phyloP scores from a whole-genome alignment of 1,140 invertebrate genomes.

The Bombus consobrinus region DNA sequence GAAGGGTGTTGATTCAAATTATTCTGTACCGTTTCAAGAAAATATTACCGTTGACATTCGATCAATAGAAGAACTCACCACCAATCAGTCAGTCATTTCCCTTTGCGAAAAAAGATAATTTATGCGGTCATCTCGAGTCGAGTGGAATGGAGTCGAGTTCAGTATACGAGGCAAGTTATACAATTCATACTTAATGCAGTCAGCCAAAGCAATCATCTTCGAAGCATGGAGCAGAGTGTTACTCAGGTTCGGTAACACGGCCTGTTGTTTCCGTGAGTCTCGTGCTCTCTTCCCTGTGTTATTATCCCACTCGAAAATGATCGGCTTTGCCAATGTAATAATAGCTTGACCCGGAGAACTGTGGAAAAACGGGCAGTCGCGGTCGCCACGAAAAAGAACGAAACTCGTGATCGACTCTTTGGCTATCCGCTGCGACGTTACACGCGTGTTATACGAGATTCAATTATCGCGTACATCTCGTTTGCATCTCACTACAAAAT shows the following conservation, averaged over 20 bases:
- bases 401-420: neutral
- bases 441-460: constrained; percentile 16
- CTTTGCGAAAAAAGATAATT: neutral
- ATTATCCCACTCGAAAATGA: constrained; percentile 61
- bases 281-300: constrained; percentile 38
- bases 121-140: neutral
- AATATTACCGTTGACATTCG: neutral
- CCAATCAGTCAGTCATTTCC: neutral
- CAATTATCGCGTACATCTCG: constrained; percentile 7
- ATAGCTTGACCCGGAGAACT: constrained; percentile 28
- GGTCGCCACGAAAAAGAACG: neutral
- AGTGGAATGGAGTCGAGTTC: neutral
- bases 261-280: constrained; percentile 40
- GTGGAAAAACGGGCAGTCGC: neutral
- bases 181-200: constrained; percentile 13
- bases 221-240: constrained; percentile 44
- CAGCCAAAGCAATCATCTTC: constrained; percentile 36
- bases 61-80: neutral
- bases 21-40: neutral
- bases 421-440: neutral
- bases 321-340: constrained; percentile 50
- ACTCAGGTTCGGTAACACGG: constrained; percentile 48
- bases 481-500: constrained; percentile 4
- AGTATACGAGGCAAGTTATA: neutral
- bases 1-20: no score